Conservation (phyloP, 2,797 vertebrate species). For the Sebastes matsubarae region DNA sequence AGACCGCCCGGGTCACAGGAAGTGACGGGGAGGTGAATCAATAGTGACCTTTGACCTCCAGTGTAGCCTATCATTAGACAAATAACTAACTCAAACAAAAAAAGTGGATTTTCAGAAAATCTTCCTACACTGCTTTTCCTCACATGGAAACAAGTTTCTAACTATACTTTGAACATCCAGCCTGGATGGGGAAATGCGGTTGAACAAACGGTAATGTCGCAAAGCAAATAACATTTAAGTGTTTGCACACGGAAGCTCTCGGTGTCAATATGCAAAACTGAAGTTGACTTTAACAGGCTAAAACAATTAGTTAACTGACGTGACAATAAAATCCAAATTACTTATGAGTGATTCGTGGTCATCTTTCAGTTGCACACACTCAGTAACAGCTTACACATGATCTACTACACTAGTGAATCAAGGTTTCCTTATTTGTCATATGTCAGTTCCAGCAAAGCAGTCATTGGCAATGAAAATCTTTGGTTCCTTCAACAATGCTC, state of each 20-base stretch:
- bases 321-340: background rate
- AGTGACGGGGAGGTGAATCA: constrained; percentile 25
- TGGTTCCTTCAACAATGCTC: no score
- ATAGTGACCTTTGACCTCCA: constrained; percentile 15
- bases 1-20: constrained; percentile 48
- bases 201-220: background rate
- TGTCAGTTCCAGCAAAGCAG: no score
- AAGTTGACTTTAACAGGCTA: background rate
- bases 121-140: background rate
- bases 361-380: background rate
- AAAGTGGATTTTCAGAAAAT: background rate
- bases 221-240: constrained; percentile 25
- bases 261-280: background rate
- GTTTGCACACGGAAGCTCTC: constrained; percentile 13
- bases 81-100: background rate
- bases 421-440: no score
- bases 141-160: background rate
- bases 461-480: no score
- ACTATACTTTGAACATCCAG: background rate
- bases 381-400: background rate
- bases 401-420: background rate
- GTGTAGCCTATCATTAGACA: background rate
- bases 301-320: background rate
- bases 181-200: background rate
- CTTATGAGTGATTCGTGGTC: background rate